Base-by-base conservation (phyloP, 1,140 invertebrate species). In the Geopemphigus sp. region DNA sequence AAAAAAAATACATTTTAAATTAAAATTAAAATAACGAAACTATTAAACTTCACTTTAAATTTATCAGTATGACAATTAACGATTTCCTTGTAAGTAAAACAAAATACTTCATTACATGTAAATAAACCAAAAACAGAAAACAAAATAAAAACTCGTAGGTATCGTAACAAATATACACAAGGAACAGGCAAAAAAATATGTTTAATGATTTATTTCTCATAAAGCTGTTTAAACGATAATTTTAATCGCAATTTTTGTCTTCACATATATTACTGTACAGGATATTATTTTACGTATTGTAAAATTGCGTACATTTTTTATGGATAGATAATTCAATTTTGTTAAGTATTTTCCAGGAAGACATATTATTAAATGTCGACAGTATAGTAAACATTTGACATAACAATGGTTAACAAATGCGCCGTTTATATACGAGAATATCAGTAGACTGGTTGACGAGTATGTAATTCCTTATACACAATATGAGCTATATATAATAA, bases 1-100 rank as follows among this genome's bases (percentile, higher is more conserved):
- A 78, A 78, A 78, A 76, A 45, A 26, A 76, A 76, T 57, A 76
- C 5, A 76, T 50, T 19, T 45, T 24, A 24, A 59, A 78, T 78
- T 78, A 78, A 59, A 74, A 32, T 6, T 39, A 74, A 56, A 74
- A 29, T 17, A 61, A 4, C 5, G 26, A 54, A 73, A 54, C 47
- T n/a, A 39, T 32, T 56, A 32, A 73, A 61, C 53, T 76, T 57
- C 26, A 76, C 29, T 76, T 59, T 76, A 76, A 76, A 76, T 61
- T 1, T 68, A 50, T 50, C 15, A 68, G 24, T 64, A 64, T 11
- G 11, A 64, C 11, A 45, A 64, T 63, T 32, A 19, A 63, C 12
- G 4, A 8, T 32, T 19, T 39, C 8, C 32, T 39, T 66, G 12
- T 66, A 66, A 14, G 32, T 45, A 66, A 66, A 66, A 66, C n/a